These are phyloP conservation scores for Anhinga anhinga DNA, from an alignment of 2,113 vertebrate species.

Conservation along the genomic window DNA sequence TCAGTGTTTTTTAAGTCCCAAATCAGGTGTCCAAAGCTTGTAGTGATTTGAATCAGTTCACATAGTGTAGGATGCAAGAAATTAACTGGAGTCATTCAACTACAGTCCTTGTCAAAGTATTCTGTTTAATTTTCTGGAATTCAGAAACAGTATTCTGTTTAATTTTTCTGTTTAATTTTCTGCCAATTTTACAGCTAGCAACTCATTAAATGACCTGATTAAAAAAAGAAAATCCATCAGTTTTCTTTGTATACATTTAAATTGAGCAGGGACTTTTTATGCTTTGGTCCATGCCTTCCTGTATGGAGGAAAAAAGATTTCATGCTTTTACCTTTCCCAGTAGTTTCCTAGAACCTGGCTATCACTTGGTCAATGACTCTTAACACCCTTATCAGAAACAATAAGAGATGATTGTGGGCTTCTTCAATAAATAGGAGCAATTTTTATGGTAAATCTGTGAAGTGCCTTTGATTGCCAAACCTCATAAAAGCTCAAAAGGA, in stretches of 20 bases:
- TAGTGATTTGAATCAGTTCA: background rate
- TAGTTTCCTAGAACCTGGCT: background rate
- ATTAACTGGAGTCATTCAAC: background rate
- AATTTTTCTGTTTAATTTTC: background rate
- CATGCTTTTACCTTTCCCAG: background rate
- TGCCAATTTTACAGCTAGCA: background rate
- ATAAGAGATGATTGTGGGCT: background rate
- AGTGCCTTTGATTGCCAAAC: background rate
- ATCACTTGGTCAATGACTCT: background rate
- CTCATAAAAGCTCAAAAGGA: background rate
- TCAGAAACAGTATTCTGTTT: too few relatives aligned
- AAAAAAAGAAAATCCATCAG: rapidly evolving
- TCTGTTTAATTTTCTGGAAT: background rate
- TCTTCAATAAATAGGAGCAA: background rate
- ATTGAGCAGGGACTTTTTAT: background rate
- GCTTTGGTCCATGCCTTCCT: background rate
- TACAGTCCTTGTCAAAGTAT: background rate
- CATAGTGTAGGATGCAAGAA: background rate
- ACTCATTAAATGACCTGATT: background rate
- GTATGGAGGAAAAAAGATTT: background rate
- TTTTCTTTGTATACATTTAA: background rate
- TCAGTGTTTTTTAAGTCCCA: background rate
- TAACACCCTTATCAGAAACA: background rate
- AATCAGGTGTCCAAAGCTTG: background rate
- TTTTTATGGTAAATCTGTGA: background rate